Evolutionary conservation across 2,888 invertebrate species (phyloP), one percentile per base, ranked within the genome.

Genomic region (Acronicta alni): DNA sequence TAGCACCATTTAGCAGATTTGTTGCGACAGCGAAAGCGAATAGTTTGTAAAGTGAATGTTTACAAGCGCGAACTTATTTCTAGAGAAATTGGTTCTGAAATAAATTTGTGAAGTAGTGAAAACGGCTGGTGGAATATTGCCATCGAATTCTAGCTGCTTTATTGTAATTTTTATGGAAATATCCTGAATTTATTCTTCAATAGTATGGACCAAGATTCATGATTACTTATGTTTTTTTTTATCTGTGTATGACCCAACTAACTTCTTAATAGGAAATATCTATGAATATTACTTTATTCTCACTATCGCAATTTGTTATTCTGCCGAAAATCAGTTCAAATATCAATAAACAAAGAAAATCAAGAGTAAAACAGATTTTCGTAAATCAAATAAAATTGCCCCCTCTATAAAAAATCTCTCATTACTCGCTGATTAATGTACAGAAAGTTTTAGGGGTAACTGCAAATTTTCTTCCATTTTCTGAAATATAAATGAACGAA

Each of bases 401-500:
- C 48, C 37, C 38, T 47, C 15, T 14, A 57, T 52, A 52, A 58
- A 65, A 67, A 74, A 63, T 43, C 32, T 60, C 58, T 60, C 55
- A 46, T 47, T 52, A 57, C 54, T 39, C 57, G 32, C 60, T 67
- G 76, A 75, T 75, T 65, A 76, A 73, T 70, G 67, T 68, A 35
- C 57, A 60, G 58, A 66, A 76, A 74, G 48, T 73, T 75, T 67
- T 49, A 62, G 54, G 67, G 59, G 61, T 69, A 75, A 69, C 70
- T 77, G 72, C 67, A 72, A 76, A 76, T 76, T 77, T 69, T 67
- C 60, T 57, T 61, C 58, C 65, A 77, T 76, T 70, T 72, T 60
- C 75, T 77, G 63, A 77, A 76, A 75, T 75, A 75, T 77, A 73
- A 79, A 80, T 72, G 72, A 73, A 77, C 65, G 61, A 77, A 77